Base-by-base conservation (phyloP, 64 coral and sea anemone species). In the Pocillopora verrucosa region DNA sequence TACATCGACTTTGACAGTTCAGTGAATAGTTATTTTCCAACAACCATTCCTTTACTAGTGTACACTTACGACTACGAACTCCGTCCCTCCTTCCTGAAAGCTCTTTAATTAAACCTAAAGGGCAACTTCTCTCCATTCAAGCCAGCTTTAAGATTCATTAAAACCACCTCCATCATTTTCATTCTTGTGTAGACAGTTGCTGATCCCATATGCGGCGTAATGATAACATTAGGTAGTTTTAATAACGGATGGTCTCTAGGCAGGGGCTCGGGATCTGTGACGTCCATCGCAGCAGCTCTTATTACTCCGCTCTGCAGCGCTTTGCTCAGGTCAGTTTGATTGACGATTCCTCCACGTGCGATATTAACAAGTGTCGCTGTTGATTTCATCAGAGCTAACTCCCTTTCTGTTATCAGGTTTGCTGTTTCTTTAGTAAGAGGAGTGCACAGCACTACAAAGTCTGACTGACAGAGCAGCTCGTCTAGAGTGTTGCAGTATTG, bases 201-300 rank as follows among this genome's bases (percentile, higher is more conserved):
- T 59, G 90, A 78, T 35, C 82, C 90, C 30, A 79, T 70, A 62
- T 92, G 90, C 24, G 90, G 90, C 22, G 90, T 87, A 6, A 92
- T 72, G 11, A 65, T 87, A 20, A 92, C 75, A 61, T 92, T 79
- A 16, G 90, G 36, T 65, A 92, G 37, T 92, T 74, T 87, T 25
- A 86, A 60, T 25, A 92, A 60, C 13, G 90, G 80, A 72, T 92
- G 90, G 61, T 87, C 90, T 69, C 76, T 77, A n/a, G 90, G 90
- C 10, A 92, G 63, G 13, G 83, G 82, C 56, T 87, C 82, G 19
- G 90, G 90, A 30, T 80, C 74, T 79, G 90, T 92, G 0, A 92
- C 90, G 22, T 92, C 83, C 16, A 92, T 34, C 9, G 90, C 90
- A 17, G 90, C 90, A 35, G 72, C 83, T 72, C 45, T 67, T 60